Evolutionary conservation across 2,113 vertebrate species (phyloP).

Genomic region (Xenotilapia caudafasciata): DNA sequence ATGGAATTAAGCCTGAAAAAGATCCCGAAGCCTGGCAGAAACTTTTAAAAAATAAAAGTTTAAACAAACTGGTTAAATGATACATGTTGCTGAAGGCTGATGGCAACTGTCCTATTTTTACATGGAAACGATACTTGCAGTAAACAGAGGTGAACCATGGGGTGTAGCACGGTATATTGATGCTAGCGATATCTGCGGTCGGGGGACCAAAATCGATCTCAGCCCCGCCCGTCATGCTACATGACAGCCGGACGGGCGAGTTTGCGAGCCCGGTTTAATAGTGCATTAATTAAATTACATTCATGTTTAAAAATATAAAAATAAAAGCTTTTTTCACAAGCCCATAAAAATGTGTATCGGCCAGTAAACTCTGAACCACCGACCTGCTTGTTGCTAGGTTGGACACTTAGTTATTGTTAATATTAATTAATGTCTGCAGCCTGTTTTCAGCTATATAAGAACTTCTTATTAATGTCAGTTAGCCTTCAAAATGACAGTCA

Average conservation of each 20-base stretch:
- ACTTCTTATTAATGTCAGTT: background rate
- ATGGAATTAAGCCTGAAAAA: background rate
- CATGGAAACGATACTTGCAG: accelerated
- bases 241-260: background rate
- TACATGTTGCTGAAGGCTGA: background rate
- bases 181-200: accelerated
- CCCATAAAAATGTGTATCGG: accelerated
- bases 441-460: background rate
- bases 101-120: background rate
- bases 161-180: background rate
- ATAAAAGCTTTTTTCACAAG: background rate
- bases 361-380: background rate
- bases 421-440: background rate
- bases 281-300: background rate
- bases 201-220: background rate
- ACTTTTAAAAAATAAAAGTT: background rate
- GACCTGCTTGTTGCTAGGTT: background rate
- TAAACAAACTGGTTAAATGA: background rate
- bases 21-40: background rate
- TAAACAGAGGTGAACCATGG: background rate
- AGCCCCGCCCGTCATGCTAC: background rate
- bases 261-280: background rate
- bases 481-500: background rate
- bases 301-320: background rate
- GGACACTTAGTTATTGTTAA: background rate